Evolutionary conservation across 1,140 invertebrate species (phyloP).

Genomic region (Drosophila murphyi): DNA sequence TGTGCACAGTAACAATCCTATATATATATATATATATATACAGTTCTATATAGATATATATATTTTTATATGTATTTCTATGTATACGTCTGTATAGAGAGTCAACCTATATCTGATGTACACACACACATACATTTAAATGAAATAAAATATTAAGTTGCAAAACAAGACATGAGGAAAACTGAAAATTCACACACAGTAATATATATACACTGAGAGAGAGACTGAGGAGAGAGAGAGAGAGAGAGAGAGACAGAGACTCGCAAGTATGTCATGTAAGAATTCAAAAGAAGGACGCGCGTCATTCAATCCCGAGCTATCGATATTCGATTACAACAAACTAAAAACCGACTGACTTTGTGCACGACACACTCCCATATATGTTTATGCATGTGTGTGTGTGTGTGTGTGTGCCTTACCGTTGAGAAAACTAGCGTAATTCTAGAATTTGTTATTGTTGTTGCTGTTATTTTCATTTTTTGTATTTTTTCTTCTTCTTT

Average conservation of each 20-base stretch:
- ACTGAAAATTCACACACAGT: slow-evolving; percentile 54
- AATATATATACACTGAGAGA: background rate
- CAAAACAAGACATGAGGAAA: slow-evolving; percentile 42
- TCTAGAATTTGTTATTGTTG: slow-evolving; percentile 74
- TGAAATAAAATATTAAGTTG: slow-evolving; percentile 73
- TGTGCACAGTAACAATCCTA: slow-evolving; percentile 9
- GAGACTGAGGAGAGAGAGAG: slow-evolving; percentile 7
- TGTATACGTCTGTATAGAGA: background rate
- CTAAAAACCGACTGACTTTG: slow-evolving; percentile 79
- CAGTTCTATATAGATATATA: background rate
- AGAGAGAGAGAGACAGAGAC: slow-evolving; percentile 31
- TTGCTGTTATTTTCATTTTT: slow-evolving; percentile 39
- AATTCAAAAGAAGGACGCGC: slow-evolving; percentile 81
- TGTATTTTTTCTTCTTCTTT: slow-evolving; percentile 37
- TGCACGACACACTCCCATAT: slow-evolving; percentile 32
- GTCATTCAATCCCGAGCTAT: slow-evolving; percentile 82
- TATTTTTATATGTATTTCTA: background rate
- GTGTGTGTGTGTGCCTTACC: slow-evolving; percentile 18
- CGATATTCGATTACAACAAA: slow-evolving; percentile 82
- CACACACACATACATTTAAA: slow-evolving; percentile 66
- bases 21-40: slow-evolving; percentile 15
- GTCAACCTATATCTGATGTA: slow-evolving; percentile 55
- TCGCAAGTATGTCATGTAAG: slow-evolving; percentile 77
- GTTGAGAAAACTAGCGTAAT: slow-evolving; percentile 80
- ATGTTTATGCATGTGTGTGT: slow-evolving; percentile 6